Base-by-base conservation (phyloP, 2,888 invertebrate genomes). In the Campaea margaritaria region DNA sequence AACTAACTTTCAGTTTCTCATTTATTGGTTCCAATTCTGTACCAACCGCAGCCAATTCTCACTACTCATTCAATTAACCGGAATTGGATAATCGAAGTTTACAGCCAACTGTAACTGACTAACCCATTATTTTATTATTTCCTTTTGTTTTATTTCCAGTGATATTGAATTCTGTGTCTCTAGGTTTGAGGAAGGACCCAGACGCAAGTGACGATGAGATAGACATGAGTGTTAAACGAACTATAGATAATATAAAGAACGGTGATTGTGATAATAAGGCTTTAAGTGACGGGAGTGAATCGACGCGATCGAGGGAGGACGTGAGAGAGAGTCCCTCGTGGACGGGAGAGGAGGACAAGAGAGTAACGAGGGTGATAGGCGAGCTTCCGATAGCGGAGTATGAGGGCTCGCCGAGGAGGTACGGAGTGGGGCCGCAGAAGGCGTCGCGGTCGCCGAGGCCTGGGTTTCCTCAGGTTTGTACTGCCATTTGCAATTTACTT, bases 301-400 rank as follows among this genome's bases (percentile, higher is more conserved):
- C 89, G 38, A 77, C 81, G 51, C 81, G 83, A 5, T 88, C 88
- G 12, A 72, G 86, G 64, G 91, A 86, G 60, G 89, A 85, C 21
- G 51, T 55, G 13, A 87, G 83, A 43, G 87, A 78, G 13, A 87
- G 91, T 54, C 87, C 87, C 1, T 81, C 84, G n/a, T 85, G 86
- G 38, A 82, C 83, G 13, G 86, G 85, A 10, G 92, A 86, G 39
- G 93, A 87, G 68, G 91, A 85, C 55, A 86, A 84, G 75, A 75
- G 89, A 68, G 94, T 95, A 39, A 93, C 95, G 60, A 92, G 95
- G 75, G 95, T 96, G 42, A 96, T 97, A 76, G 97, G 96, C 46
- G 96, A 95, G 85, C 91, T 97, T 74, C 97, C 97, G n/a, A 98
- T 98, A 73, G 97, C 98, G 15, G 97, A 98, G 79, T 98, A 98